Evolutionary conservation across 2,888 invertebrate genomes (phyloP).

Genomic region (Ellobium chinense): DNA sequence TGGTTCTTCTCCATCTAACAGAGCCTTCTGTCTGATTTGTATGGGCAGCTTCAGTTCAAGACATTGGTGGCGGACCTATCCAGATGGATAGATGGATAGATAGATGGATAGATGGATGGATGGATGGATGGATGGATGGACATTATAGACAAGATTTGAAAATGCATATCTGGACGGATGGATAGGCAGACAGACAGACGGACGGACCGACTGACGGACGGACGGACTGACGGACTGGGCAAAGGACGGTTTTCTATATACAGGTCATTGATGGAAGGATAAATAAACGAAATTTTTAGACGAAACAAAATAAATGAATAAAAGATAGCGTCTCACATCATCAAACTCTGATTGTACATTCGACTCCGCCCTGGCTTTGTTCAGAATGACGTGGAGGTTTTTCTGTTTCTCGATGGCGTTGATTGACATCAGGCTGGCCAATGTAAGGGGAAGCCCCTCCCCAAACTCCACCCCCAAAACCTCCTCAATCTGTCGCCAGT

Average conservation of each 20-base stretch:
- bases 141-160: too few relatives aligned
- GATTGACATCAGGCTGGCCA: conserved; percentile 43
- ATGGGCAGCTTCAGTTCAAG: conserved; percentile 18
- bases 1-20: conserved; percentile 20
- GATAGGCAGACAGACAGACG: not conserved
- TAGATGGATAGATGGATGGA: not conserved
- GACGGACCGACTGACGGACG: not conserved
- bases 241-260: too few relatives aligned
- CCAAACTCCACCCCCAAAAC: conserved; percentile 47
- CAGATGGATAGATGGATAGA: not conserved
- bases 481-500: conserved; percentile 43
- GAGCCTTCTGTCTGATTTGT: conserved; percentile 16
- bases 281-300: not conserved
- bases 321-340: conserved; percentile 17
- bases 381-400: conserved; percentile 32
- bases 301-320: not conserved
- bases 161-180: too few relatives aligned
- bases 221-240: not conserved
- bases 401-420: conserved; percentile 46
- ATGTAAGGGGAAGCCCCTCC: conserved; percentile 34
- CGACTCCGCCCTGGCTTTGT: conserved; percentile 40
- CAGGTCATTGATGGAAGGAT: not conserved
- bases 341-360: conserved; percentile 42
- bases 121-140: not conserved
- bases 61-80: conserved; percentile 33